phyloP scores from a whole-genome alignment of 2,113 vertebrate genomes.

The Ifrita kowaldi region DNA sequence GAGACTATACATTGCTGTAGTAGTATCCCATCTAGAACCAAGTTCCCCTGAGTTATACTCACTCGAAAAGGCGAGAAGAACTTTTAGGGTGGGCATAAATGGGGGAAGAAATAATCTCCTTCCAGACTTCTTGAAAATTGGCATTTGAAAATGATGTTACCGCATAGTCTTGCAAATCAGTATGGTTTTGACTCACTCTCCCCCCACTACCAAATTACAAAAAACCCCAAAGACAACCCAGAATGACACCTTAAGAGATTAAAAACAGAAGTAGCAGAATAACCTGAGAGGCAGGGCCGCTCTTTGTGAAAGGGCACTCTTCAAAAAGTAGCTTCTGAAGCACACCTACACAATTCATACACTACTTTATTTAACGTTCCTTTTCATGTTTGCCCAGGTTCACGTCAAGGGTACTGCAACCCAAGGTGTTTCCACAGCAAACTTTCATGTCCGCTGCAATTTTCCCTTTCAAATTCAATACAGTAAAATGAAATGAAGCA shows the following conservation, averaged over 20 bases:
- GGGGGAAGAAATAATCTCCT: neutral
- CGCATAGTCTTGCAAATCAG: neutral
- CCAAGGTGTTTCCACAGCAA: conserved; percentile 25
- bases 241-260: neutral
- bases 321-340: conserved; percentile 33
- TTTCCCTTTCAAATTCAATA: conserved; percentile 57
- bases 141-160: neutral
- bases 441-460: conserved; percentile 37
- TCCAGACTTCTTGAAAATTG: neutral
- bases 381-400: conserved; percentile 38
- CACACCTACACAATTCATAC: conserved; percentile 11
- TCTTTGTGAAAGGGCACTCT: neutral
- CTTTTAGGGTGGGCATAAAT: neutral
- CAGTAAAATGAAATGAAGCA: conserved; percentile 53
- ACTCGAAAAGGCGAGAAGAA: neutral
- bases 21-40: neutral
- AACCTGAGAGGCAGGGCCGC: neutral
- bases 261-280: neutral
- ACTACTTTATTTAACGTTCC: conserved; percentile 12
- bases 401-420: conserved; percentile 16
- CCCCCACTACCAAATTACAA: neutral
- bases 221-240: neutral
- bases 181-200: neutral
- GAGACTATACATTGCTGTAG: neutral
- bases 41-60: neutral